phyloP scores from a whole-genome alignment of 2,797 vertebrate species.

The Peromyscus melanophrys region DNA sequence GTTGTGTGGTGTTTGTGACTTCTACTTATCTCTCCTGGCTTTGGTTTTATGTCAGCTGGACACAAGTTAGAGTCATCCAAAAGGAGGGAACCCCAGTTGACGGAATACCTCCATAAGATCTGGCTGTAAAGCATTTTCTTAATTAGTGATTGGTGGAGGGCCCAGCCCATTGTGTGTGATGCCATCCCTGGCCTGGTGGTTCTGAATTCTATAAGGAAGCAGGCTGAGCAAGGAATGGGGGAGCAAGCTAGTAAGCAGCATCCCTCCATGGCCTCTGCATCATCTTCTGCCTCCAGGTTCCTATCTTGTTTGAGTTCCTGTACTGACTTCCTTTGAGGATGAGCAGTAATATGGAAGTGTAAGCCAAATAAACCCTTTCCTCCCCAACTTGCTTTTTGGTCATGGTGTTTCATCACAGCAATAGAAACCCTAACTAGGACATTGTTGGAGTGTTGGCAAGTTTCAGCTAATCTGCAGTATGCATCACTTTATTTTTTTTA shows the following conservation, averaged over 20 bases:
- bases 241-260: neutral
- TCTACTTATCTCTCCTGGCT: neutral
- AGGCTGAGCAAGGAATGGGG: neutral
- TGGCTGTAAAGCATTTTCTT: neutral
- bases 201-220: neutral
- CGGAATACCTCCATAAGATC: neutral
- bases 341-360: neutral
- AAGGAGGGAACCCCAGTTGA: neutral
- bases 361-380: neutral
- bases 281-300: neutral
- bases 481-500: neutral
- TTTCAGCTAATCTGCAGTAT: neutral
- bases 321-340: neutral
- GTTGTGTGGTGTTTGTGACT: neutral
- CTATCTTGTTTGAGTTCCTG: neutral
- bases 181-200: neutral
- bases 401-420: neutral
- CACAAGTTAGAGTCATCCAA: neutral
- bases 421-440: neutral
- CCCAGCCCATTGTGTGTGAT: neutral
- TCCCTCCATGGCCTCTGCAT: neutral
- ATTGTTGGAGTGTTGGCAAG: neutral
- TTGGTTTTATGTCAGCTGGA: neutral
- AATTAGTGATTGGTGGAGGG: neutral
- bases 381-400: neutral